Percentiles rank a stretch among this genome's conserved stretches.
Evolutionary conservation across 2,113 vertebrate genomes (phyloP).

Genomic region (Phoxinus phoxinus): DNA sequence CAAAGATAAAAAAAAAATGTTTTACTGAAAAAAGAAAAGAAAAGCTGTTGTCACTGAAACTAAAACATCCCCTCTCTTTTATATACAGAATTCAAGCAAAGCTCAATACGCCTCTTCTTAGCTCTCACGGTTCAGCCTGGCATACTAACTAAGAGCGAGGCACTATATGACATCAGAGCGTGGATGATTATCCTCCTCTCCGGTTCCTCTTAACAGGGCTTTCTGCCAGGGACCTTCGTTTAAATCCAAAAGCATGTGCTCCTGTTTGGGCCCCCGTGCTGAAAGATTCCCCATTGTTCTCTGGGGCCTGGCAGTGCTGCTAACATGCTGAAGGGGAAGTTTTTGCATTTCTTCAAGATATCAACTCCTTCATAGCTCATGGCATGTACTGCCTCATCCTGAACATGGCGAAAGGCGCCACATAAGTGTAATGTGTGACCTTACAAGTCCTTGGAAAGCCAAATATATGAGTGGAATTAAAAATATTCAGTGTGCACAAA

Average conservation of each 20-base stretch:
- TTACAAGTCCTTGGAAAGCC: neutral
- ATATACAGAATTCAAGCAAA: conserved; percentile 16
- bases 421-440: neutral
- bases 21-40: too few relatives aligned
- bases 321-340: conserved; percentile 34
- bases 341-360: conserved; percentile 46
- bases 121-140: conserved; percentile 41
- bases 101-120: conserved; percentile 22
- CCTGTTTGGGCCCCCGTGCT: conserved; percentile 35
- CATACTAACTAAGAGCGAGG: conserved; percentile 53
- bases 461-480: neutral
- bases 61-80: conserved; percentile 1
- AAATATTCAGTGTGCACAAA: neutral
- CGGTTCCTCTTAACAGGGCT: conserved; percentile 41
- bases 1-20: neutral
- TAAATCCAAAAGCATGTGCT: conserved; percentile 40
- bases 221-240: conserved; percentile 47
- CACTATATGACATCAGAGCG: conserved; percentile 41
- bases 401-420: neutral
- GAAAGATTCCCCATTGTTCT: conserved; percentile 57
- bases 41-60: neutral
- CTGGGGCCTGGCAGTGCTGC: neutral
- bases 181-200: conserved; percentile 48
- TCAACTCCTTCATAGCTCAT: neutral
- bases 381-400: neutral